These are phyloP conservation scores for Pararge aegeria DNA, from an alignment of 1,140 invertebrate genomes.

Conservation along the genomic window DNA sequence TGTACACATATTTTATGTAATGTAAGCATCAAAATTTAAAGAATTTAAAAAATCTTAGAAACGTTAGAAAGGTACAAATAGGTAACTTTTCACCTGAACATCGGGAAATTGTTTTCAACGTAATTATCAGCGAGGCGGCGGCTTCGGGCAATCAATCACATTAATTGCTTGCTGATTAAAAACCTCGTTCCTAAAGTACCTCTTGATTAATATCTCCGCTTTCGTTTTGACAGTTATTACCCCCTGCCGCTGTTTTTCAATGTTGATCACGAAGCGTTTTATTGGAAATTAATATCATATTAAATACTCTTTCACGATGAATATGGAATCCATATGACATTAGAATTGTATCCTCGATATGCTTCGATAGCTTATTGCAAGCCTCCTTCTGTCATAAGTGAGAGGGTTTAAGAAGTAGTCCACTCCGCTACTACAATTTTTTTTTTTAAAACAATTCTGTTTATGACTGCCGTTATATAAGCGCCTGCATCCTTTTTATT, in stretches of 20 bases:
- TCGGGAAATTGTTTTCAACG: neutral
- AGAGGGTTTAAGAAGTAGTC: too few relatives aligned
- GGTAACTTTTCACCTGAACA: neutral
- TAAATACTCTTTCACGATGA: neutral
- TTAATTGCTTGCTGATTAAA: slow-evolving; percentile 8
- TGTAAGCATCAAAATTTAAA: too few relatives aligned
- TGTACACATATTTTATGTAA: too few relatives aligned
- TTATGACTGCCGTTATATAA: too few relatives aligned
- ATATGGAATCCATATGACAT: too few relatives aligned
- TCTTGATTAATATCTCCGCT: slow-evolving; percentile 1
- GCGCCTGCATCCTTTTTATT: too few relatives aligned
- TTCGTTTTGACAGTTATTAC: neutral
- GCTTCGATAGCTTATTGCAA: too few relatives aligned
- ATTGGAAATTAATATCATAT: neutral
- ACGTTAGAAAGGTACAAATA: neutral
- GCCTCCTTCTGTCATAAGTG: too few relatives aligned
- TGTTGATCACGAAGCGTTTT: neutral
- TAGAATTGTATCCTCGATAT: too few relatives aligned
- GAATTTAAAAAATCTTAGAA: too few relatives aligned
- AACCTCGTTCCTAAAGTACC: slow-evolving; percentile 1
- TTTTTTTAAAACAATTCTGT: too few relatives aligned
- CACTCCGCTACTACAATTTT: too few relatives aligned
- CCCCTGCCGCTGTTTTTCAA: neutral
- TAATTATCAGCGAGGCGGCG: neutral
- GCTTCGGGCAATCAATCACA: slow-evolving; percentile 1